Conservation (phyloP, 1,140 invertebrate species). For the Brachionus paranguensis region DNA sequence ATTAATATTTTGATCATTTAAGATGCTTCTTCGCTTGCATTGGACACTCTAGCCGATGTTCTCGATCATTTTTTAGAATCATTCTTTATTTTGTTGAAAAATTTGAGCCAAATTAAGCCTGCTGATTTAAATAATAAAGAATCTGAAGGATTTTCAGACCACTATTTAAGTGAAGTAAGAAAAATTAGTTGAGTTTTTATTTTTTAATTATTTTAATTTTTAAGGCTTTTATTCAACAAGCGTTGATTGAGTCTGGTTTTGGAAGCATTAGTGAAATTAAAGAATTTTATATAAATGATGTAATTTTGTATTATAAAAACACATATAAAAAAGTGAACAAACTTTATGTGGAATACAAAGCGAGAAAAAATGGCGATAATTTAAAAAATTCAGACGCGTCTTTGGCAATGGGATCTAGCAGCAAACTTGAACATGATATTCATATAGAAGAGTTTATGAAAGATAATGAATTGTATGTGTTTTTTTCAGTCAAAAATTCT, state of each 20-base stretch:
- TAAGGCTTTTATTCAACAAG: conserved; percentile 11
- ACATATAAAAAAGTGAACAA: conserved; percentile 10
- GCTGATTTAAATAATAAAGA: neutral
- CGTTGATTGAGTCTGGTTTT: conserved; percentile 2
- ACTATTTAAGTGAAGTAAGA: neutral
- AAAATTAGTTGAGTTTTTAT: neutral
- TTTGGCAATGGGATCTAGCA: neutral
- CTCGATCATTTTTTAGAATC: conserved; percentile 27
- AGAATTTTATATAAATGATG: conserved; percentile 27
- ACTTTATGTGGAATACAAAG: conserved; percentile 4
- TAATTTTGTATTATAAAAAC: neutral
- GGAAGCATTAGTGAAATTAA: conserved; percentile 8
- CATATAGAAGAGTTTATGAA: conserved; percentile 19
- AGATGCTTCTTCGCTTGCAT: conserved; percentile 1
- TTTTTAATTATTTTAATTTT: neutral
- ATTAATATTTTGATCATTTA: neutral
- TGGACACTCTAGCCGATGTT: conserved; percentile 29
- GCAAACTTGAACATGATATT: neutral
- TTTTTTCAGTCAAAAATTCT: neutral
- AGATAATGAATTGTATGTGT: conserved; percentile 24
- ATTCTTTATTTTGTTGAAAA: conserved; percentile 20
- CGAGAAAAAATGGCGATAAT: neutral
- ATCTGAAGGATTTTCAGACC: neutral
- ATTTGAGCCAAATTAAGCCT: neutral
- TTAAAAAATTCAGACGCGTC: neutral